Evolutionary conservation across 2,797 vertebrate species (phyloP).

Genomic region (Pseudomugil tenellus): DNA sequence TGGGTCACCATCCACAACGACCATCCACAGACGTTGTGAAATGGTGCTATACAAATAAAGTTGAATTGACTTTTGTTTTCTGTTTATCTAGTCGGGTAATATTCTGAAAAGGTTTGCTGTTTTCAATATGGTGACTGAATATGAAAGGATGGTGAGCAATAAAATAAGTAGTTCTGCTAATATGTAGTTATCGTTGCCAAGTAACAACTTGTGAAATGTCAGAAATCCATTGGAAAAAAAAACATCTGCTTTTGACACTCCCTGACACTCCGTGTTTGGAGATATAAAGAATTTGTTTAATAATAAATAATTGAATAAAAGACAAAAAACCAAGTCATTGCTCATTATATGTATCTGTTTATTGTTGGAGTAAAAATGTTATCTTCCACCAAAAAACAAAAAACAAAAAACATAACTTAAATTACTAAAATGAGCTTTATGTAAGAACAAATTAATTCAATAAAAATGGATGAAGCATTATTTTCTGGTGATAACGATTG

Average conservation of each 20-base stretch:
- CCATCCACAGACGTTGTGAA: no score
- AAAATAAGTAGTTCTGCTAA: no score
- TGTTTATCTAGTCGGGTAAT: not conserved
- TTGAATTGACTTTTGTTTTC: not conserved
- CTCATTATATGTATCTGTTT: conserved; percentile 25
- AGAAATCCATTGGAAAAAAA: conserved; percentile 4
- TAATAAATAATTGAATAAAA: no score
- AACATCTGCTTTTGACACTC: not conserved
- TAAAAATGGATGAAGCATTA: conserved; percentile 23
- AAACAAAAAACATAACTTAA: conserved; percentile 27
- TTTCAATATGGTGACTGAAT: not conserved
- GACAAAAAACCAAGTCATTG: no score
- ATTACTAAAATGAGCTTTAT: conserved; percentile 18
- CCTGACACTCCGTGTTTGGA: no score
- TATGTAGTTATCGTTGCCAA: not conserved
- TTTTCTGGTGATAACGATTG: conserved; percentile 31
- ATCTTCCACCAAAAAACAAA: no score
- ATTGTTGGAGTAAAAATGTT: conserved; percentile 14
- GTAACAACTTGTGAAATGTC: not conserved
- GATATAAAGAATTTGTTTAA: conserved; percentile 49
- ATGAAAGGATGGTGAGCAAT: not conserved
- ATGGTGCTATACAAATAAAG: no score
- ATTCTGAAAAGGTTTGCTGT: not conserved
- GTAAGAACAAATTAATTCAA: not conserved
- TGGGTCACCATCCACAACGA: no score